Base-by-base conservation (phyloP, 2,797 vertebrate genomes). In the Cossypha dichroa region DNA sequence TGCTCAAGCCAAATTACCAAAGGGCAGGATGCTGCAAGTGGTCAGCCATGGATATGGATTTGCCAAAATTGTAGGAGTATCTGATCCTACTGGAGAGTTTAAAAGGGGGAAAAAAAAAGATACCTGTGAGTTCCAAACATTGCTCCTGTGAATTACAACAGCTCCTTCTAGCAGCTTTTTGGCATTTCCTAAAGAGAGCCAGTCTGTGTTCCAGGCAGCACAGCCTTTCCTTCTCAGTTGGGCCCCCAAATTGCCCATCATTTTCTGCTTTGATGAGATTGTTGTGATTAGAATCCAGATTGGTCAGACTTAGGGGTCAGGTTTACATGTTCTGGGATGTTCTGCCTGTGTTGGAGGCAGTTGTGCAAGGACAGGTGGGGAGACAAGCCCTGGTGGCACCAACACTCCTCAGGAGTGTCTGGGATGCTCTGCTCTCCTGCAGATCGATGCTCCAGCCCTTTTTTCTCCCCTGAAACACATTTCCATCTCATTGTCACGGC, bases 401-500 rank as follows among this genome's bases (percentile, higher is more conserved):
- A 68, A 31, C 59, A 21, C n/a, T n/a, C 22, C 33, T 60, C 41
- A 28, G 67, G 59, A 82, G 63, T 14, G 40, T 33, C 60, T 0
- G 0, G 33, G 73, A 59, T 69, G 52, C 67, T 92, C 63, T 38
- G 41, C 33, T 38, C 22, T 89, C 67, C 52, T 10, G 20, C 36
- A 74, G 67, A 84, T 91, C 14, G 4, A 82, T 43, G n/a, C 85
- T n/a, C 28, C 34, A 5, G 48, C 62, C 40, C 14, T 66, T 86
- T 90, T 43, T 49, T 19, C 41, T 77, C 29, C 56, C 55, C 45
- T 28, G 29, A 70, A 85, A 43, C n/a, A 13, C 67, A 34, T 86
- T 86, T 84, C 74, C 55, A 63, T 63, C 86, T 51, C 21, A 60
- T 82, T 95, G 90, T 93, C 95, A 88, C 22, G 15, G 52, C 86